Evolutionary conservation across 2,113 vertebrate genomes (phyloP).

Genomic region (Spermophilus dauricus): DNA sequence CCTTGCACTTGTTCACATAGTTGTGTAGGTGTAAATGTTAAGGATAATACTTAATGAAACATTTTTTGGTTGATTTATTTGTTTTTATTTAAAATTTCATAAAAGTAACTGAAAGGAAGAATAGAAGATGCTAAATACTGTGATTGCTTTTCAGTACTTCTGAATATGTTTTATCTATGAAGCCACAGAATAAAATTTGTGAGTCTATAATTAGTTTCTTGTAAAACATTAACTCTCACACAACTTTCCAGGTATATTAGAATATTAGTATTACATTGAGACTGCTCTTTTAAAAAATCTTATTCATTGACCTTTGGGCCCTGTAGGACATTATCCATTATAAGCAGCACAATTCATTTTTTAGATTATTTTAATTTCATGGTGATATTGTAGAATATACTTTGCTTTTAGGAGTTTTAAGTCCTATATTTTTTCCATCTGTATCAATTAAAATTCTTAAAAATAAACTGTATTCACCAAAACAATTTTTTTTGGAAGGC

Average conservation of each 20-base stretch:
- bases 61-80: slow-evolving; percentile 50
- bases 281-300: not conserved
- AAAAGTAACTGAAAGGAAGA: not conserved
- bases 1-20: slow-evolving; percentile 27
- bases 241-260: not conserved
- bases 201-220: slow-evolving; percentile 17
- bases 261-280: not conserved
- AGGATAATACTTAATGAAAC: slow-evolving; percentile 26
- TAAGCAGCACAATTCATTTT: slow-evolving; percentile 15
- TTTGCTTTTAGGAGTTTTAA: slow-evolving; percentile 52
- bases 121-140: not conserved
- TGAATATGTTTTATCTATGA: slow-evolving; percentile 1
- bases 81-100: slow-evolving; percentile 56
- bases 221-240: slow-evolving; percentile 12
- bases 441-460: slow-evolving; percentile 50
- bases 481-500: slow-evolving; percentile 32
- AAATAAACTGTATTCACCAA: slow-evolving; percentile 33
- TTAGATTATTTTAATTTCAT: slow-evolving; percentile 40
- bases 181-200: not conserved
- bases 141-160: not conserved
- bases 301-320: not conserved
- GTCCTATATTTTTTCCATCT: slow-evolving; percentile 6
- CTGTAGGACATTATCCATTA: not conserved
- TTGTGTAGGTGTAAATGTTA: slow-evolving; percentile 9
- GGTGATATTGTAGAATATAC: slow-evolving; percentile 10